A percentile compares a stretch with the other conserved stretches of the same genome.
Evolutionary conservation across 2,113 vertebrate species (phyloP).

Genomic region (Spea bombifrons): DNA sequence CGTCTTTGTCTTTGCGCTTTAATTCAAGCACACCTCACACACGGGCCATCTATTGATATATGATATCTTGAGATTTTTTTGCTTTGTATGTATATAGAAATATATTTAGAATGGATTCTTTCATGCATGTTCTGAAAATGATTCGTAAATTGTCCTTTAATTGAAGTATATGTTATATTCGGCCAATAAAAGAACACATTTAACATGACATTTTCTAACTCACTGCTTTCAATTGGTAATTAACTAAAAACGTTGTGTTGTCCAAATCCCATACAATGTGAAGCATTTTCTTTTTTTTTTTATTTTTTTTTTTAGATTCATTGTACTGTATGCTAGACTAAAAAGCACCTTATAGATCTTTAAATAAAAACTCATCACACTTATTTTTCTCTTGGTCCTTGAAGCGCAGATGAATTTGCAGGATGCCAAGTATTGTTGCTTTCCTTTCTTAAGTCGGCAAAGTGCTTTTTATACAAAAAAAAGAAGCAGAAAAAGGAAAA

Average conservation of each 20-base stretch:
- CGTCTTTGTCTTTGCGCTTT: conserved; percentile 9
- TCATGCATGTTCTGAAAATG: no score
- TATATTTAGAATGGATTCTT: no score
- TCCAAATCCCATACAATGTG: conserved; percentile 1
- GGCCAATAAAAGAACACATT: no score
- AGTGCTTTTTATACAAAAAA: not conserved
- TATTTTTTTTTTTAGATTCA: not conserved
- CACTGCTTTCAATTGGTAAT: no score
- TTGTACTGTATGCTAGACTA: not conserved
- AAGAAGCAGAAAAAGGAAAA: not conserved
- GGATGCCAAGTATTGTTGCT: not conserved
- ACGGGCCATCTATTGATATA: no score
- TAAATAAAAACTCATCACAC: not conserved
- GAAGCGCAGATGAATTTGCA: not conserved
- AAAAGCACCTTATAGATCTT: no score
- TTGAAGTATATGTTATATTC: no score
- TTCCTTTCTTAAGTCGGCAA: not conserved
- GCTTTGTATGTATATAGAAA: no score
- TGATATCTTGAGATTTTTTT: no score
- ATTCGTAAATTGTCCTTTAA: no score
- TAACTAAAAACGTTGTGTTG: no score
- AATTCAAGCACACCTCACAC: not conserved
- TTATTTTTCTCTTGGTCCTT: not conserved
- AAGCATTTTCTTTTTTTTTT: not conserved
- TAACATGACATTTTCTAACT: no score